Evolutionary conservation across 2,888 invertebrate genomes (phyloP), one percentile per base, ranked within the genome.

Genomic region (Herminia tarsipennalis): DNA sequence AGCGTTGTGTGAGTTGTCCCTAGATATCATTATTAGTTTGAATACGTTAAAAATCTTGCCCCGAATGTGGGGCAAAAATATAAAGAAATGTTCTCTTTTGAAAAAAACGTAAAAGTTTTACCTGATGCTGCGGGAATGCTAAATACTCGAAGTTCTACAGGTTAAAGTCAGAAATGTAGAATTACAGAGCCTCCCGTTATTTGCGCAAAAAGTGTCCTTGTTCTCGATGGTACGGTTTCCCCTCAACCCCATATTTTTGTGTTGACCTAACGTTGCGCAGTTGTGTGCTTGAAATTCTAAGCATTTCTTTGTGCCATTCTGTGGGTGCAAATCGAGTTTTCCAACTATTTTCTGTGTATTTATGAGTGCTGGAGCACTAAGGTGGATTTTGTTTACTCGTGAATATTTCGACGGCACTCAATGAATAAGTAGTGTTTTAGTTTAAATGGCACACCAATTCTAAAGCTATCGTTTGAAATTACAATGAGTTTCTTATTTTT

Each of bases 201-300:
- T 70, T 69, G 56, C 41, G 39, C 21, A 58, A 55, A 56, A 62
- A 39, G 36, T 29, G 53, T 40, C 40, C 42, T 43, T 28, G 35
- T 41, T 24, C 29, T 20, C 32, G 25, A 21, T 51, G 56, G 52
- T 49, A 54, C 56, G 52, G 51, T 59, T 66, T 57, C 61, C 52
- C 51, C 27, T n/a, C 37, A 22, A 34, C 29, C 25, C 37, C 32
- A 29, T 58, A 45, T 59, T 56, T 68, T 60, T 66, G 59, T 66
- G 71, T 71, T 68, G 65, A 61, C 56, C 66, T 57, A 54, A 51
- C 50, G 38, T 51, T 46, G 49, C 52, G 56, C 56, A 44, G 51
- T 56, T 61, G 52, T 66, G 70, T 70, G 66, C 66, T 73, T 68
- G 57, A 66, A 67, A 74, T 76, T 70, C 64, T 71, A 60, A 72